phyloP scores from a whole-genome alignment of 2,113 vertebrate species.

The Albula goreensis region DNA sequence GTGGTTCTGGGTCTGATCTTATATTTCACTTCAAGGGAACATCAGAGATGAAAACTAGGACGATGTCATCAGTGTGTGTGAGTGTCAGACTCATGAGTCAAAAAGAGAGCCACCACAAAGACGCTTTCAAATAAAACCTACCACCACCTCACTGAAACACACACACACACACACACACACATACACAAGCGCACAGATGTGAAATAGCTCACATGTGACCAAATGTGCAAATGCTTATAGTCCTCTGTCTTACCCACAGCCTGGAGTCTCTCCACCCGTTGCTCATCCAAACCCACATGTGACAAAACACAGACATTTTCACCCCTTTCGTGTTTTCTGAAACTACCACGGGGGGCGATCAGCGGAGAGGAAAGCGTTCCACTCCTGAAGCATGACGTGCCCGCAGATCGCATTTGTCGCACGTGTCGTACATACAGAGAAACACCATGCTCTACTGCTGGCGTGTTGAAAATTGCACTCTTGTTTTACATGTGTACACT shows the following conservation, averaged over 20 bases:
- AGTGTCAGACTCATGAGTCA: slow-evolving; percentile 56
- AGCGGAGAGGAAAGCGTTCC: not conserved
- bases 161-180: slow-evolving; percentile 49
- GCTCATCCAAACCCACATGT: not conserved
- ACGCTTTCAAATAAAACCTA: slow-evolving; percentile 52
- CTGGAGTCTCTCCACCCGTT: too few species aligned
- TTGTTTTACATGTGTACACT: not conserved
- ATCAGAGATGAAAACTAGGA: slow-evolving; percentile 58
- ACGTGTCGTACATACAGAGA: slow-evolving; percentile 16
- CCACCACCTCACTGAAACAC: slow-evolving; percentile 8
- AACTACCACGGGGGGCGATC: not conserved
- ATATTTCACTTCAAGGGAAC: slow-evolving; percentile 53
- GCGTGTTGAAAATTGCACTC: not conserved
- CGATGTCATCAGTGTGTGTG: slow-evolving; percentile 59
- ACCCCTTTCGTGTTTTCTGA: slow-evolving; percentile 19
- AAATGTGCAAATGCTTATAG: slow-evolving; percentile 48
- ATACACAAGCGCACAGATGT: slow-evolving; percentile 27
- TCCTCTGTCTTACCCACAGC: slow-evolving; percentile 53
- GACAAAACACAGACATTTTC: slow-evolving; percentile 8
- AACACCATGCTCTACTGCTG: slow-evolving; percentile 19
- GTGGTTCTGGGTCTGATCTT: slow-evolving; percentile 53
- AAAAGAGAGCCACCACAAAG: slow-evolving; percentile 61
- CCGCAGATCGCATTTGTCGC: slow-evolving; percentile 45
- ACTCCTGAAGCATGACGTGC: not conserved
- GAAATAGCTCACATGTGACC: slow-evolving; percentile 39